Conservation (phyloP, 2,888 invertebrate species). For the Andrena bicolor region DNA sequence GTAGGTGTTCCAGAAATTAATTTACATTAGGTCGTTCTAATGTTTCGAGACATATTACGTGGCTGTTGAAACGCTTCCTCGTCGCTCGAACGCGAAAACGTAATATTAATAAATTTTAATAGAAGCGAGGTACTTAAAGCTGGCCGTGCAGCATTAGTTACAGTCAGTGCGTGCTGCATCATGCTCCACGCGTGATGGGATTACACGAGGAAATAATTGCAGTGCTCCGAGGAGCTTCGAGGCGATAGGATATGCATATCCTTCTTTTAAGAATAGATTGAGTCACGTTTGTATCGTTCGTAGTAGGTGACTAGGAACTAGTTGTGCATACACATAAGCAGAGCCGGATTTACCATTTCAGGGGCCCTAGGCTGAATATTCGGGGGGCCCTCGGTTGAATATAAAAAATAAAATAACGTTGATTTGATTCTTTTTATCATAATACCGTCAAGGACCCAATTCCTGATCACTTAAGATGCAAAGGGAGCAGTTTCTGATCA, state of each 20-base stretch:
- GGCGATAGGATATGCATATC: conserved; percentile 4
- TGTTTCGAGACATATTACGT: background rate
- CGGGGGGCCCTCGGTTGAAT: no score
- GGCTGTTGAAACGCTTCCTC: background rate
- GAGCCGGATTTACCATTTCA: no score
- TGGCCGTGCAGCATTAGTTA: conserved; percentile 7
- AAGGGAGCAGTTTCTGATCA: no score
- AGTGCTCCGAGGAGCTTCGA: background rate
- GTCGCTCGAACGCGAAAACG: background rate
- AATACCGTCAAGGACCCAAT: no score
- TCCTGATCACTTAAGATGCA: no score
- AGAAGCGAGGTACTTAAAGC: background rate
- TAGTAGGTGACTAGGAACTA: background rate
- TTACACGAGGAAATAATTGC: conserved; percentile 8
- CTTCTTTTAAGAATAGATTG: background rate
- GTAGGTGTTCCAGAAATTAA: background rate
- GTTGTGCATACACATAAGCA: background rate
- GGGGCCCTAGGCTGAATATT: no score
- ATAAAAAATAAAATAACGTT: no score
- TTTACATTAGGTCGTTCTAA: background rate
- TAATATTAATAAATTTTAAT: conserved; percentile 2
- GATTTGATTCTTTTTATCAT: no score
- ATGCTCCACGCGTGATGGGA: conserved; percentile 5
- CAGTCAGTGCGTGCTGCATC: background rate
- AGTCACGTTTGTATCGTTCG: background rate